Percentiles rank a stretch among this genome's conserved stretches.
Conservation (phyloP, 2,113 vertebrate species). For the Turnix velox region DNA sequence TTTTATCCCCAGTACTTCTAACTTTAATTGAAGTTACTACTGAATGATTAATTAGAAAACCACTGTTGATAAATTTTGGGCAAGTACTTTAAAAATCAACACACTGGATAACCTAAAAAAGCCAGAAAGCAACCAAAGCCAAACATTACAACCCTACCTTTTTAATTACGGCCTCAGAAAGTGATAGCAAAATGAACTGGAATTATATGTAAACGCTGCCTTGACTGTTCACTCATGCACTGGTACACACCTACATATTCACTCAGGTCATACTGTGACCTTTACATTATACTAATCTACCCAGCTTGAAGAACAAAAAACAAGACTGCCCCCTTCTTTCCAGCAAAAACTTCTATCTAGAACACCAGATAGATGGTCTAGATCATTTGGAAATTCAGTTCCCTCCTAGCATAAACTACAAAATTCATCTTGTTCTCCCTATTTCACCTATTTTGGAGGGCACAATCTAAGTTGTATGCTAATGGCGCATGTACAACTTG, state of each 20-base stretch:
- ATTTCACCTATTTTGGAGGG: not conserved
- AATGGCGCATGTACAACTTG: not conserved
- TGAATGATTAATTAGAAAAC: not conserved
- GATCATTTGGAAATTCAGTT: not conserved
- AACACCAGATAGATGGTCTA: not conserved
- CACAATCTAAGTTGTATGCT: not conserved
- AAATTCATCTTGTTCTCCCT: not conserved
- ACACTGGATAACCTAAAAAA: not conserved
- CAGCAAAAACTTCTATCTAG: not conserved
- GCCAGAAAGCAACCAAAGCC: accelerated
- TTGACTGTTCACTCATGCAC: not conserved
- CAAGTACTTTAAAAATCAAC: not conserved
- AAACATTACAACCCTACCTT: not conserved
- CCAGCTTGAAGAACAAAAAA: not conserved
- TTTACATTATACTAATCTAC: not conserved
- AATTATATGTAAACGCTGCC: not conserved
- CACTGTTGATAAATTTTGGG: not conserved
- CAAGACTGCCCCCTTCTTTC: not conserved
- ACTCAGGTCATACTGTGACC: not conserved
- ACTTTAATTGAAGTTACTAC: not conserved
- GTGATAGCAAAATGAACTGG: not conserved
- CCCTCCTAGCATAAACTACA: not conserved
- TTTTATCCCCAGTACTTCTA: not conserved
- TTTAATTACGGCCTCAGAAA: not conserved
- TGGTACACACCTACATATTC: not conserved